A percentile compares a stretch with the other conserved stretches of the same genome.
These are phyloP conservation scores for Lucilia sericata DNA, from an alignment of 1,140 invertebrate species.

Conservation along the genomic window DNA sequence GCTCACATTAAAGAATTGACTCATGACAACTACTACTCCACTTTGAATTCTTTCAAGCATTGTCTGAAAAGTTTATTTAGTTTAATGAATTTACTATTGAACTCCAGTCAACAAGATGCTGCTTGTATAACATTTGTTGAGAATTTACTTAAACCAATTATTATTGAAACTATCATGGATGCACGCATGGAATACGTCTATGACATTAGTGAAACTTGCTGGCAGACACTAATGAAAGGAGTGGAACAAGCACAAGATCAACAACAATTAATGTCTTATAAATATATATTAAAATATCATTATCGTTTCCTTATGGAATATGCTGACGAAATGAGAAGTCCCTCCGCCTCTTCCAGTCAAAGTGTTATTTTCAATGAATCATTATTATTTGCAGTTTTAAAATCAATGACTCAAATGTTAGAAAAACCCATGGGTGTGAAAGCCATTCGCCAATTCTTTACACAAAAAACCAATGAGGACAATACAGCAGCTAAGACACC, in stretches of 20 bases:
- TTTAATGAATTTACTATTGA: slow-evolving; percentile 62
- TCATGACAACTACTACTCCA: slow-evolving; percentile 55
- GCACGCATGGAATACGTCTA: slow-evolving; percentile 80
- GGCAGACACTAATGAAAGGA: slow-evolving; percentile 76
- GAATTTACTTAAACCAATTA: slow-evolving; percentile 68
- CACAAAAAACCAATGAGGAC: slow-evolving; percentile 47
- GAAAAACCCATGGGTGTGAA: slow-evolving; percentile 83
- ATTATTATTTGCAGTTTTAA: slow-evolving; percentile 62
- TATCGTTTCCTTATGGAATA: slow-evolving; percentile 78
- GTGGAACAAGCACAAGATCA: slow-evolving; percentile 75
- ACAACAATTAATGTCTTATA: slow-evolving; percentile 75
- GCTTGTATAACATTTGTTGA: slow-evolving; percentile 37
- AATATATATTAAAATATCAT: slow-evolving; percentile 76
- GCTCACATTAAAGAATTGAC: slow-evolving; percentile 62
- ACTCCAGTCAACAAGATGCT: slow-evolving; percentile 47
- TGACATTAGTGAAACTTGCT: slow-evolving; percentile 73
- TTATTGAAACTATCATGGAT: slow-evolving; percentile 82
- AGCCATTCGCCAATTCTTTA: slow-evolving; percentile 86
- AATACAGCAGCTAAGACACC: slow-evolving; percentile 48
- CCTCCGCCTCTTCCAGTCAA: slow-evolving; percentile 49
- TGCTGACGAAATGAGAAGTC: slow-evolving; percentile 60
- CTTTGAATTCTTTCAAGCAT: slow-evolving; percentile 64
- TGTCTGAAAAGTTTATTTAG: slow-evolving; percentile 61
- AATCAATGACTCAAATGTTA: slow-evolving; percentile 87
- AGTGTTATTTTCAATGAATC: slow-evolving; percentile 59